Base-by-base conservation (phyloP, 2,113 vertebrate species). In the Melanerpes aurifrons region DNA sequence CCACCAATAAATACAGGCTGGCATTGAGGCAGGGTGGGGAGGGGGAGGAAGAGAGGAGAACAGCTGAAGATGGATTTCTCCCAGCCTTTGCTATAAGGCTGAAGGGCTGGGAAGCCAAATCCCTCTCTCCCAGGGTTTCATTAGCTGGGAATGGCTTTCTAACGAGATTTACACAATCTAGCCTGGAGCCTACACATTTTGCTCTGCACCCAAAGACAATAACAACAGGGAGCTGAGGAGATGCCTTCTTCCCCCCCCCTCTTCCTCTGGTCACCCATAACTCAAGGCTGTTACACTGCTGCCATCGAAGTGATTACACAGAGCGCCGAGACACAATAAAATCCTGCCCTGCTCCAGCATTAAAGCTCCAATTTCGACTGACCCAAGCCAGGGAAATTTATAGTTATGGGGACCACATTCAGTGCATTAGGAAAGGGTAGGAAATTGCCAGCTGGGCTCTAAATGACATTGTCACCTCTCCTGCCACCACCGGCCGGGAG, bases 111-210 rank as follows among this genome's bases (percentile, higher is more conserved):
- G 47, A n/a, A 86, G 76, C 54, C 71, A 86, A 76, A 94, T 92
- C 96, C 91, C 81, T 72, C 94, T 96, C 95, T 96, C 96, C 81
- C 93, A 91, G 94, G 95, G 94, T 94, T 97, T 97, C 96, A 97
- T 97, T 97, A 96, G 93, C 94, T 74, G 78, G 82, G 96, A 96
- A 95, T 94, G 92, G 92, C 89, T 96, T 96, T 84, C 92, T 94
- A 93, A 92, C 35, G 83, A 96, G 93, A 92, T 96, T 96, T 95
- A 94, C 93, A 95, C 92, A 74, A 58, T 77, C 82, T 61, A 67
- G 91, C 94, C 91, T 3, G 58, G 43, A 94, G 89, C 93, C 95
- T 84, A 32, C 94, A 92, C 87, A 31, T 87, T 89, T 53, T 64
- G 68, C 91, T 84, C 81, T n/a, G 70, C 93, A 68, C 94, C 92